These are phyloP conservation scores for Ailurus styani DNA, from an alignment of 2,113 vertebrate genomes.

Conservation along the genomic window DNA sequence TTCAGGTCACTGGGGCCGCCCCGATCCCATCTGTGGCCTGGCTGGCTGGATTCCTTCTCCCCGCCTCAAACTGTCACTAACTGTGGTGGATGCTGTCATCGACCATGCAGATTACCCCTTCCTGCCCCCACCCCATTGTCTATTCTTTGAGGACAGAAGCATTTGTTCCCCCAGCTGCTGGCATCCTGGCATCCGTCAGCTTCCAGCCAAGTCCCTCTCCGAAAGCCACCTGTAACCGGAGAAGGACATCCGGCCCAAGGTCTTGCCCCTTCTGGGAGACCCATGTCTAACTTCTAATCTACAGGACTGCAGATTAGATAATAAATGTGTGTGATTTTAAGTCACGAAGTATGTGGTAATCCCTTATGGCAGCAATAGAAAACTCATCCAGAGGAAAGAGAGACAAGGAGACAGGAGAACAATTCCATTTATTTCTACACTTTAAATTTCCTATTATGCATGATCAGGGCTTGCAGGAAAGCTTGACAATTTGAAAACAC, in stretches of 20 bases:
- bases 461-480: background rate
- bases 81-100: background rate
- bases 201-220: background rate
- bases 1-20: background rate
- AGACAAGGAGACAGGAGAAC: background rate
- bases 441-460: too few relatives aligned
- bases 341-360: background rate
- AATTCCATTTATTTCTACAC: background rate
- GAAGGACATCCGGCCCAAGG: background rate
- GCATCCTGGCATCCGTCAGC: background rate
- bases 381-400: background rate
- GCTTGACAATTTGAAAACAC: background rate
- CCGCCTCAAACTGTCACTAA: background rate
- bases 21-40: background rate
- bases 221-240: background rate
- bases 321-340: background rate
- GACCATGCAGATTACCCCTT: background rate
- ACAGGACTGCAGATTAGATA: background rate
- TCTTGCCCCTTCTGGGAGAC: background rate
- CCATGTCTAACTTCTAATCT: background rate
- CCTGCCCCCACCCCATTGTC: background rate
- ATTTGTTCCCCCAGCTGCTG: background rate
- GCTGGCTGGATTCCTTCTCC: background rate
- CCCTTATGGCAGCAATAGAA: background rate
- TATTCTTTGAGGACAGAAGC: background rate